Evolutionary conservation across 1,140 invertebrate genomes (phyloP), one percentile per base, ranked within the genome.

Genomic region (Ostrea edulis): DNA sequence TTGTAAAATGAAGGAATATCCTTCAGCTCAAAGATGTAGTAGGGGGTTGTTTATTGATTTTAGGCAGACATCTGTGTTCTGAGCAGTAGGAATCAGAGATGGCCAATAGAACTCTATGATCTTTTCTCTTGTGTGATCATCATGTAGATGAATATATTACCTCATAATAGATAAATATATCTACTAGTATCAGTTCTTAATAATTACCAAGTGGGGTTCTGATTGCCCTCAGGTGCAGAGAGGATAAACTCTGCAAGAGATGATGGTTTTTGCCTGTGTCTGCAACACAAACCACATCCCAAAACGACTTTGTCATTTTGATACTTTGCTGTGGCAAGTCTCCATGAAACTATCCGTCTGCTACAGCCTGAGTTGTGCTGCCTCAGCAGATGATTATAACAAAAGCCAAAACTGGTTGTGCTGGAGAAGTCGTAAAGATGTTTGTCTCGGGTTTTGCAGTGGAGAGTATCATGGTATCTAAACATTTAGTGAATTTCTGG

Each of bases 201-300:
- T 77, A 25, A 77, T 17, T 14, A 77, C 68, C 25, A 22, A 77
- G 68, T 77, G 25, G 14, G 22, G 12, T 29, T 77, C 68, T 77
- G 68, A 77, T 77, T 77, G 14, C 68, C 29, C 25, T 35, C 68
- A 77, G 68, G 68, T 77, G 68, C 25, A 29, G 29, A 25, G 35
- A 77, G 25, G 12, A 77, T 77, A 77, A 77, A 77, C 68, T 12
- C 68, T 77, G 68, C 68, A 77, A 77, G 68, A 77, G 22, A 29
- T 77, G 12, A 29, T 9, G 3, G 58, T 77, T 35, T 35, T 35
- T 35, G 8, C 25, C 9, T 12, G 29, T 77, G 29, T 77, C 29
- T 35, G 9, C 11, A 77, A 29, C n/a, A 14, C 14, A 20, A n/a
- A 17, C 12, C 58, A 62, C 17, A 25, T 14, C 22, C 9, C 29